phyloP scores from a whole-genome alignment of 2,113 vertebrate genomes.

The Dasyornis broadbenti region DNA sequence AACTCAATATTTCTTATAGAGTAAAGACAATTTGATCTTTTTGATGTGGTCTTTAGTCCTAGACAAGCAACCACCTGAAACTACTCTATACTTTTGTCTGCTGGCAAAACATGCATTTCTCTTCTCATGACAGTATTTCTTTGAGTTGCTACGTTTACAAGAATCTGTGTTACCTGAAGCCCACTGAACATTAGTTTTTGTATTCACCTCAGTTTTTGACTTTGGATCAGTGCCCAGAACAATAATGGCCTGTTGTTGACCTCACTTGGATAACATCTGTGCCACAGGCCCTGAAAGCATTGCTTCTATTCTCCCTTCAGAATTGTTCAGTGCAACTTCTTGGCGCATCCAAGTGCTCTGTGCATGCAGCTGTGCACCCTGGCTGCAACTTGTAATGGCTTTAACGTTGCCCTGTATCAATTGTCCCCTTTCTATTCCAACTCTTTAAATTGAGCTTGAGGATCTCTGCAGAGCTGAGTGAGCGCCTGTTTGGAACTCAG shows the following conservation, averaged over 20 bases:
- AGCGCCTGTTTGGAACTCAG: slow-evolving; percentile 35
- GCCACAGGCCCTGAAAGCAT: neutral
- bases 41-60: slow-evolving; percentile 15
- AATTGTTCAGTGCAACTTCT: neutral
- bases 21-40: neutral
- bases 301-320: neutral
- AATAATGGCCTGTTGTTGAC: neutral
- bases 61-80: neutral
- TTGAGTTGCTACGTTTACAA: neutral
- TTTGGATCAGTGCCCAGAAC: neutral
- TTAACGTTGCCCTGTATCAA: neutral
- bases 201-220: neutral
- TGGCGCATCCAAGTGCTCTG: accelerated
- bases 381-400: neutral
- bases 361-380: neutral
- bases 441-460: neutral
- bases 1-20: neutral
- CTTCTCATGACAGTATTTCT: neutral
- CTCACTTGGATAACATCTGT: neutral
- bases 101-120: neutral
- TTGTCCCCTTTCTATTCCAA: neutral
- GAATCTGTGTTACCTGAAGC: neutral
- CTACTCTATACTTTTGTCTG: neutral
- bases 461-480: neutral
- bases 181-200: neutral